Conservation (phyloP, 1,140 invertebrate genomes). For the Sycobia sp. region DNA sequence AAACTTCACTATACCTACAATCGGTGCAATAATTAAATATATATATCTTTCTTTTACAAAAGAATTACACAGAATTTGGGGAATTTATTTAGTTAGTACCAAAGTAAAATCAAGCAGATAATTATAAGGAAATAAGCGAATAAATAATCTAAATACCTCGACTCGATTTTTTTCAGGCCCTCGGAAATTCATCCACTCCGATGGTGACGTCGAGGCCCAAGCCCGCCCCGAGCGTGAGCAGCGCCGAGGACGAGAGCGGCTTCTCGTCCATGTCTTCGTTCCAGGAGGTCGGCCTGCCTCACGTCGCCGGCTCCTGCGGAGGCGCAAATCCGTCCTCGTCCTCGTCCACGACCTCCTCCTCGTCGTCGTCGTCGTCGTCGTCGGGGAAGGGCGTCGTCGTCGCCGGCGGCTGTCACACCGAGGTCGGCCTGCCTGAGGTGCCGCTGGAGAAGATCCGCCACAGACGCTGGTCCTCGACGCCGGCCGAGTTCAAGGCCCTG, state of each 20-base stretch:
- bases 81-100: too few relatives aligned
- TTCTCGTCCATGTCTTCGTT: constrained; percentile 83
- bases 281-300: constrained; percentile 74
- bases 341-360: too few relatives aligned
- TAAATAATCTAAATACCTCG: too few relatives aligned
- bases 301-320: too few relatives aligned
- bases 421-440: constrained; percentile 56
- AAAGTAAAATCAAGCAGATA: too few relatives aligned
- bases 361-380: too few relatives aligned
- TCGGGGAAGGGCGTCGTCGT: too few relatives aligned
- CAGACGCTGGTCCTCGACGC: constrained; percentile 58
- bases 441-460: constrained; percentile 50
- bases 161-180: constrained; percentile 19
- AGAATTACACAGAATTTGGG: too few relatives aligned
- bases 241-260: constrained; percentile 77
- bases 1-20: too few relatives aligned
- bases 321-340: constrained; percentile 39
- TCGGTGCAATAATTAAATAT: too few relatives aligned
- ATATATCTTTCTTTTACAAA: too few relatives aligned
- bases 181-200: constrained; percentile 3
- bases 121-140: too few relatives aligned
- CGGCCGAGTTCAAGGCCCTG: constrained; percentile 51
- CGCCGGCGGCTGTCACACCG: constrained; percentile 55
- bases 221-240: constrained; percentile 48
- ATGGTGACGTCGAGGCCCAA: constrained; percentile 25